Evolutionary conservation across 2,888 invertebrate genomes (phyloP).

Genomic region (Nezara viridula): DNA sequence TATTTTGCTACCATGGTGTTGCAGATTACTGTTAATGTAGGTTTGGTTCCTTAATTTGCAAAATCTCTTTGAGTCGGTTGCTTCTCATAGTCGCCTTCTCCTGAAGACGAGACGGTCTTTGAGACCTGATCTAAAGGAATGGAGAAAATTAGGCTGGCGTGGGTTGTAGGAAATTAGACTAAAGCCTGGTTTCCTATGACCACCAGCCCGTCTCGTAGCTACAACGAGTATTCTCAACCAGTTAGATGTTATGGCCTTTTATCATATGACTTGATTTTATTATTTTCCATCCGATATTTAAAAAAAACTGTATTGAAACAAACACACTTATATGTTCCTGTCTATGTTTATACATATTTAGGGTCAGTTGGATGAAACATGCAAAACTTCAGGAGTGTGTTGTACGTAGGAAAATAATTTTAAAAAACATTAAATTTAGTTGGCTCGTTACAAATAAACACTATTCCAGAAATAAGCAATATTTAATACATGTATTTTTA

Average conservation of each 20-base stretch:
- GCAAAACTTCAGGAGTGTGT: too few relatives aligned
- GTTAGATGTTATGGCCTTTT: background rate
- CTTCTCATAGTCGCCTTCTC: background rate
- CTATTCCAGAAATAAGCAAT: too few relatives aligned
- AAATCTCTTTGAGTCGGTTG: background rate
- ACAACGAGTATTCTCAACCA: background rate
- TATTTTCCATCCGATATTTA: too few relatives aligned
- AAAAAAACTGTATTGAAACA: too few relatives aligned
- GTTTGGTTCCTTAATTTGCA: background rate
- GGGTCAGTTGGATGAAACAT: too few relatives aligned
- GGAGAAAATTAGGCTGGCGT: slow-evolving; percentile 36
- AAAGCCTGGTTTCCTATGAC: slow-evolving; percentile 43
- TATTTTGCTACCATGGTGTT: background rate
- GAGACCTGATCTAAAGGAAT: background rate
- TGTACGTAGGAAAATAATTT: too few relatives aligned
- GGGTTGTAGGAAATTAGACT: slow-evolving; percentile 41
- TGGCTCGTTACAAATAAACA: too few relatives aligned
- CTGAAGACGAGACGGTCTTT: background rate
- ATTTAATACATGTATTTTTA: too few relatives aligned
- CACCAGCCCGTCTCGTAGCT: background rate
- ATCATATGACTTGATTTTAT: too few relatives aligned
- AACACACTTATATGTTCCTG: too few relatives aligned
- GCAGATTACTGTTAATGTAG: background rate
- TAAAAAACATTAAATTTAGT: too few relatives aligned
- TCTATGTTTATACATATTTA: too few relatives aligned